Conservation (phyloP, 2,797 vertebrate species). For the Melanotaenia maccullochi region DNA sequence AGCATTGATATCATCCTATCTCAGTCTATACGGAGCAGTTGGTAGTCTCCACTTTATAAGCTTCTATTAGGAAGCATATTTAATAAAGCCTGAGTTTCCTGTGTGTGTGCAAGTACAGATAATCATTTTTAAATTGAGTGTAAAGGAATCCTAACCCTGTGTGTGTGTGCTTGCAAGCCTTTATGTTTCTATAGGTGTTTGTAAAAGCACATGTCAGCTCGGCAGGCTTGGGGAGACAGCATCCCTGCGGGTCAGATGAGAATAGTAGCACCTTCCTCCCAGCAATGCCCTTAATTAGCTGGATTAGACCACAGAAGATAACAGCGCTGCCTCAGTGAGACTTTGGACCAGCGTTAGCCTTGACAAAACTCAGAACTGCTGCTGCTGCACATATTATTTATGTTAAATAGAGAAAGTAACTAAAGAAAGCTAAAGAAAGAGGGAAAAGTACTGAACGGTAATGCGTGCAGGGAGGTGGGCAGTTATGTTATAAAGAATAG, state of each 20-base stretch:
- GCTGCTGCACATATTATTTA: conserved; percentile 45
- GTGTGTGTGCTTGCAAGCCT: background rate
- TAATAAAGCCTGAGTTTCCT: conserved; percentile 25
- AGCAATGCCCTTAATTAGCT: conserved; percentile 80
- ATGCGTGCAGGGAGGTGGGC: background rate
- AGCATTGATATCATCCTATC: conserved; percentile 20
- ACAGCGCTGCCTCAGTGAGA: conserved; percentile 64
- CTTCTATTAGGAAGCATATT: conserved; percentile 40
- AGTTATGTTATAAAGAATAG: conserved; percentile 14
- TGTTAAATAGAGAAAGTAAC: conserved; percentile 23
- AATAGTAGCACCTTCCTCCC: conserved; percentile 77
- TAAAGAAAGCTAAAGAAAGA: background rate
- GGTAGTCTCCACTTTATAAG: conserved; percentile 38
- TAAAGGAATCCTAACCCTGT: background rate
- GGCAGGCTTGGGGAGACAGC: conserved; percentile 64
- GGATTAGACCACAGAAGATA: conserved; percentile 77
- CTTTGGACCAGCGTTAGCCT: conserved; percentile 67
- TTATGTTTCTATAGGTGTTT: conserved; percentile 29
- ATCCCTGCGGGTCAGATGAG: conserved; percentile 70
- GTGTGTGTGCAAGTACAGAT: conserved; percentile 7
- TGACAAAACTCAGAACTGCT: conserved; percentile 57
- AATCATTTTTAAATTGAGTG: conserved; percentile 10
- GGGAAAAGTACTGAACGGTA: background rate
- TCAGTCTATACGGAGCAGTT: conserved; percentile 14
- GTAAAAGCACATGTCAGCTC: conserved; percentile 47